A percentile compares a stretch with the other conserved stretches of the same genome.
These are phyloP conservation scores for Scolopax bukidnonensis DNA, from an alignment of 2,797 vertebrate genomes.

Conservation along the genomic window DNA sequence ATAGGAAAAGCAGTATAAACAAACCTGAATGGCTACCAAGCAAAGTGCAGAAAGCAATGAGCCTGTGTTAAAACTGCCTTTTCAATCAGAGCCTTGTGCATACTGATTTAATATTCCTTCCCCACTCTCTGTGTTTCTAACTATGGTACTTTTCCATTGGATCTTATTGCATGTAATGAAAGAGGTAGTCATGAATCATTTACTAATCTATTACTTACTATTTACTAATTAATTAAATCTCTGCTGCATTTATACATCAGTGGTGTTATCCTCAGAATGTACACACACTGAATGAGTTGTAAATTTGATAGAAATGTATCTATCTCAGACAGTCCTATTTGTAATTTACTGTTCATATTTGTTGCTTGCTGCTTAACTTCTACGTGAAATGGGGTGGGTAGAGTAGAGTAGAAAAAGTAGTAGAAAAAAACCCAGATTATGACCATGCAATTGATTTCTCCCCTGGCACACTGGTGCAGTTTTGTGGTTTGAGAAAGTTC, in stretches of 20 bases:
- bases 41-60: background rate
- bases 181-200: background rate
- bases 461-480: background rate
- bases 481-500: background rate
- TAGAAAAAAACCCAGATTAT: background rate
- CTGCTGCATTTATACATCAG: background rate
- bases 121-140: background rate
- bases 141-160: background rate
- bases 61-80: background rate
- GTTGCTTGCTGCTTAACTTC: background rate
- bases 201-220: background rate
- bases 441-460: background rate
- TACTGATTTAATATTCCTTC: background rate
- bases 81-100: background rate
- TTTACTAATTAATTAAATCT: background rate
- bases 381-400: background rate
- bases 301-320: background rate
- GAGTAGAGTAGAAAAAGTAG: too few relatives aligned
- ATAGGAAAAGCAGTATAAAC: background rate
- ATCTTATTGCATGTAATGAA: background rate
- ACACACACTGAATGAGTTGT: background rate
- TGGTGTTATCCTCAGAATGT: background rate
- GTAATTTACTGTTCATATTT: background rate
- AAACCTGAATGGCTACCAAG: background rate
- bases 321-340: background rate